Conservation (phyloP, 2,888 invertebrate species). For the Caenorhabditis sinica region DNA sequence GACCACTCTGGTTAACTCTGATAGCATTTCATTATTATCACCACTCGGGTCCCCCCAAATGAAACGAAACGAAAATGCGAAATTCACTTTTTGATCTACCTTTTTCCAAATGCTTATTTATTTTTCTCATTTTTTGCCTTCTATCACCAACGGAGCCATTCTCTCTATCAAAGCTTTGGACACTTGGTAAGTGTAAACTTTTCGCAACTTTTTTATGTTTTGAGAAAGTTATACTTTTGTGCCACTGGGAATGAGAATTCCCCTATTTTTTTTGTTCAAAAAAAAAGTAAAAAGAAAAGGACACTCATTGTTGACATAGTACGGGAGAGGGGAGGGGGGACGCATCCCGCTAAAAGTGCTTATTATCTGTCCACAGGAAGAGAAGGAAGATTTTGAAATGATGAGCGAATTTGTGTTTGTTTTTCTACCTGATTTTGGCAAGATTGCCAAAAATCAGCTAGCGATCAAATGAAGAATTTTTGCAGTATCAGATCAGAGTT, state of each 20-base stretch:
- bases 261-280: too few relatives aligned
- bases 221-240: slow-evolving; percentile 7
- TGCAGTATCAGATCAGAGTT: neutral
- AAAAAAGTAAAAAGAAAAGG: neutral
- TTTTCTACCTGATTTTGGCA: slow-evolving; percentile 5
- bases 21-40: neutral
- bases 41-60: neutral
- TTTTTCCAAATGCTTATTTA: slow-evolving; percentile 14
- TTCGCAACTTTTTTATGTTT: slow-evolving; percentile 40
- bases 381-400: neutral
- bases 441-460: neutral
- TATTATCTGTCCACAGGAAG: slow-evolving; percentile 49
- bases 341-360: slow-evolving; percentile 52
- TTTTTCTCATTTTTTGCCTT: slow-evolving; percentile 3
- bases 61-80: slow-evolving; percentile 46
- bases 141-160: neutral
- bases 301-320: slow-evolving; percentile 18
- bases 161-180: slow-evolving; percentile 24
- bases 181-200: slow-evolving; percentile 32
- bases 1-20: neutral
- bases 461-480: neutral
- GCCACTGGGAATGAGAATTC: slow-evolving; percentile 12
- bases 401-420: slow-evolving; percentile 14
- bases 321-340: neutral
- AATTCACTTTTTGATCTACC: neutral